Base-by-base conservation (phyloP, 2,888 invertebrate species). In the Drosophila phalerata region DNA sequence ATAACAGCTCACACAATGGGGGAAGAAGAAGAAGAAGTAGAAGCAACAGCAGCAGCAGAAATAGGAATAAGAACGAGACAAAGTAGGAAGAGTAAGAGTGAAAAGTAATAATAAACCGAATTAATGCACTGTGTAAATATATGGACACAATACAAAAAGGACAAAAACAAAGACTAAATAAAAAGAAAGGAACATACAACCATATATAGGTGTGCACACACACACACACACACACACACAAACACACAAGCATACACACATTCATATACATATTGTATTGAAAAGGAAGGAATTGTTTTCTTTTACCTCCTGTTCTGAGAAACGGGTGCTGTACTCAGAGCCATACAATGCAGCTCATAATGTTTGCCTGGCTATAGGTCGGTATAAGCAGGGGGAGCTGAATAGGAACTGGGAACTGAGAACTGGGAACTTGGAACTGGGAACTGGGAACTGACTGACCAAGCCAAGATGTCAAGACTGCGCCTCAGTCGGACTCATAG, bases 41-140 rank as follows among this genome's bases (percentile, higher is more conserved):
- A 9, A 48, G 34, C 40, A 19, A 19, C n/a, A 48, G 34, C 40
- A 52, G 2, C 22, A 22, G 4, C 22, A 22, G 22, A 22, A 63
- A 52, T 62, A 52, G 63, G 42, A 65, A 62, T 32, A 49, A 42
- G 55, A 56, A 15, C 32, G 45, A 60, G 38, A 58, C 47, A 43
- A 47, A 47, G 57, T 28, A 58, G 61, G 34, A 63, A 60, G 57
- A 66, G 66, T 51, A 58, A 67, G 61, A 72, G 55, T 65, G 55
- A 77, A 79, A 71, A 73, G 68, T 73, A 79, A 79, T 77, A 79
- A 77, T 77, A 77, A 72, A 77, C 69, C 69, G 69, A 78, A 79
- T 77, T 63, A 77, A 77, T 77, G 69, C 69, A 81, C 69, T 76
- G 71, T 76, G 71, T 71, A 67, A 69, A 66, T 68, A 57, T 64